Conservation (phyloP, 2,113 vertebrate species). For the Gnathonemus longibarbis region DNA sequence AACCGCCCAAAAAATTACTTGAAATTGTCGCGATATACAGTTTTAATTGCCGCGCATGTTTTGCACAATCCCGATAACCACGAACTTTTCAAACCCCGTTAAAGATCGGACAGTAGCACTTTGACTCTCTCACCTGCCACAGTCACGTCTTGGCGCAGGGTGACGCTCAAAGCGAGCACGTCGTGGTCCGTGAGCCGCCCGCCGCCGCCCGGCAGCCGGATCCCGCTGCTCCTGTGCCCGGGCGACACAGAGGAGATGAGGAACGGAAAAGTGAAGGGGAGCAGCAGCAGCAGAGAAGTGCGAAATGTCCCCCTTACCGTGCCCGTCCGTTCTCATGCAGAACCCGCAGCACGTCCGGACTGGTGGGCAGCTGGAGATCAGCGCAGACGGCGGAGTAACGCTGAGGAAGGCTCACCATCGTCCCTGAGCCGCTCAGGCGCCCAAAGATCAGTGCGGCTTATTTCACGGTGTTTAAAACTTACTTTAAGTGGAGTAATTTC, state of each 20-base stretch:
- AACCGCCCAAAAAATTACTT: background rate
- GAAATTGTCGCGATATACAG: background rate
- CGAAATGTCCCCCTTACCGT: slow-evolving; percentile 35
- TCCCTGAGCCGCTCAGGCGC: background rate
- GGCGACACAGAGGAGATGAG: background rate
- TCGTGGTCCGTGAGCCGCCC: slow-evolving; percentile 60
- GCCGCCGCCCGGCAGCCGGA: slow-evolving; percentile 57
- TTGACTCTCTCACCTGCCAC: slow-evolving; percentile 58
- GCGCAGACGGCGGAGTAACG: slow-evolving; percentile 56
- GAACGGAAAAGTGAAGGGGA: background rate
- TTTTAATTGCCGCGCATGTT: background rate
- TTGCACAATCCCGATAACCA: background rate
- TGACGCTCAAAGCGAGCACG: slow-evolving; percentile 48
- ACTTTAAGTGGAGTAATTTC: background rate
- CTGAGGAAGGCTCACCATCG: slow-evolving; percentile 31
- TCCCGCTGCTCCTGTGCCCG: slow-evolving; percentile 45
- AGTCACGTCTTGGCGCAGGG: slow-evolving; percentile 41
- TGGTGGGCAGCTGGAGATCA: slow-evolving; percentile 42
- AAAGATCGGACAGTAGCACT: background rate
- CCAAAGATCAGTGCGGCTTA: background rate
- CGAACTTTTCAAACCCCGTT: background rate
- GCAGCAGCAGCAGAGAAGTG: background rate
- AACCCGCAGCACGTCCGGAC: slow-evolving; percentile 49
- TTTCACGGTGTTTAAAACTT: background rate
- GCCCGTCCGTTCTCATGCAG: slow-evolving; percentile 42